phyloP scores from a whole-genome alignment of 1,140 invertebrate species.

The Macrobrachium nipponense region DNA sequence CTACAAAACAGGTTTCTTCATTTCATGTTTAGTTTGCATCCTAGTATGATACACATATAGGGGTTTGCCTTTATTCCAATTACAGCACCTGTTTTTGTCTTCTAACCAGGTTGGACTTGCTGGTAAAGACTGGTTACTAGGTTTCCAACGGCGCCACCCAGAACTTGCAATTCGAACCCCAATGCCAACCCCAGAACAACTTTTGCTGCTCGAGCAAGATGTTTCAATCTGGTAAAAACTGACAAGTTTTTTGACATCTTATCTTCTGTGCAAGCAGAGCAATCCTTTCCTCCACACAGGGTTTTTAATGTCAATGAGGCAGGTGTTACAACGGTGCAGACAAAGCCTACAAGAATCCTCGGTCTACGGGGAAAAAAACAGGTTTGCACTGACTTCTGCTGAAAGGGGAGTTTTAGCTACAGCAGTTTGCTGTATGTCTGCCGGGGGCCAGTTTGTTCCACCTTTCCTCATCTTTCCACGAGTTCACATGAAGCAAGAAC shows the following conservation, averaged over 20 bases:
- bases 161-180: conserved; percentile 45
- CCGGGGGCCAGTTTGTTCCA: too few relatives aligned
- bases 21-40: too few relatives aligned
- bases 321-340: too few relatives aligned
- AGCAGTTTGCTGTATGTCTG: too few relatives aligned
- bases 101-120: conserved; percentile 42
- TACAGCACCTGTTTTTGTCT: not conserved
- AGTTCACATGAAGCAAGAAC: too few relatives aligned
- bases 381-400: too few relatives aligned
- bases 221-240: conserved; percentile 26
- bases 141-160: conserved; percentile 35
- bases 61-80: conserved; percentile 32
- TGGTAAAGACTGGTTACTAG: conserved; percentile 42
- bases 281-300: too few relatives aligned
- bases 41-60: too few relatives aligned
- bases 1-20: conserved; percentile 38
- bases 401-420: too few relatives aligned
- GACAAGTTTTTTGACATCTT: conserved; percentile 34
- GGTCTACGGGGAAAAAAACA: conserved; percentile 48
- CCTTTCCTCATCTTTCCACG: too few relatives aligned
- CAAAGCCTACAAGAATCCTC: conserved; percentile 54
- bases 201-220: conserved; percentile 43
- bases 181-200: too few relatives aligned
- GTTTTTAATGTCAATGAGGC: too few relatives aligned
- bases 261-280: conserved; percentile 21